phyloP scores from a whole-genome alignment of 2,888 invertebrate species.

The Scaptomyza parva region DNA sequence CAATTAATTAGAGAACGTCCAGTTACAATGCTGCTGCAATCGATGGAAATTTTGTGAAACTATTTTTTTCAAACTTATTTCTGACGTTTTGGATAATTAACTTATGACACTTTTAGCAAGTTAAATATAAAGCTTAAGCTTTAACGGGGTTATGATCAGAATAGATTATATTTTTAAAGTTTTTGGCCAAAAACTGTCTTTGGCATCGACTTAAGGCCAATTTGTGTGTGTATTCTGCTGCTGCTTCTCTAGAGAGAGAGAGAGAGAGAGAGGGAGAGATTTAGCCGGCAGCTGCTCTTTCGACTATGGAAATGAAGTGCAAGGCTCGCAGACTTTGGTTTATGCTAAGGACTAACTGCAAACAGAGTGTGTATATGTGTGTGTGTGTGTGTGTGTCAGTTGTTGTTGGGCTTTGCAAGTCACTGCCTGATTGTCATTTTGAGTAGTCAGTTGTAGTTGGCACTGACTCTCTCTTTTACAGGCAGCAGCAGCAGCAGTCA shows the following conservation, averaged over 20 bases:
- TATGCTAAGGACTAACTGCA: constrained; percentile 37
- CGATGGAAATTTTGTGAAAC: no score
- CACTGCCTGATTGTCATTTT: constrained; percentile 53
- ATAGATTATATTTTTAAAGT: no score
- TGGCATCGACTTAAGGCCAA: constrained; percentile 52
- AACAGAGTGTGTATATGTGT: constrained; percentile 4
- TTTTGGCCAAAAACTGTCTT: constrained; percentile 4
- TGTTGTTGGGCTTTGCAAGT: constrained; percentile 37
- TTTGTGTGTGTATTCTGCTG: constrained; percentile 23
- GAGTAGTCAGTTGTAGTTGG: constrained; percentile 49
- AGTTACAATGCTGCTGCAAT: no score
- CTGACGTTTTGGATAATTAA: constrained; percentile 1
- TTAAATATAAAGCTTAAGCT: neutral
- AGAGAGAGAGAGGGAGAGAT: no score
- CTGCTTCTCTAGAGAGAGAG: constrained; percentile 16
- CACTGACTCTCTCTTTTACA: constrained; percentile 40
- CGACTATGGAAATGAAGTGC: constrained; percentile 61
- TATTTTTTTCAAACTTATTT: no score
- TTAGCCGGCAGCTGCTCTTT: constrained; percentile 42
- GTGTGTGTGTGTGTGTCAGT: constrained; percentile 17
- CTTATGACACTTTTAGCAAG: neutral
- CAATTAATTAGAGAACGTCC: constrained; percentile 28
- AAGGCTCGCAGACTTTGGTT: constrained; percentile 44
- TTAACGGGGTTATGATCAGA: no score
- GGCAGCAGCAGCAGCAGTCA: constrained; percentile 8